Base-by-base conservation (phyloP, 2,888 invertebrate genomes). In the Apomyelois bistriatella region DNA sequence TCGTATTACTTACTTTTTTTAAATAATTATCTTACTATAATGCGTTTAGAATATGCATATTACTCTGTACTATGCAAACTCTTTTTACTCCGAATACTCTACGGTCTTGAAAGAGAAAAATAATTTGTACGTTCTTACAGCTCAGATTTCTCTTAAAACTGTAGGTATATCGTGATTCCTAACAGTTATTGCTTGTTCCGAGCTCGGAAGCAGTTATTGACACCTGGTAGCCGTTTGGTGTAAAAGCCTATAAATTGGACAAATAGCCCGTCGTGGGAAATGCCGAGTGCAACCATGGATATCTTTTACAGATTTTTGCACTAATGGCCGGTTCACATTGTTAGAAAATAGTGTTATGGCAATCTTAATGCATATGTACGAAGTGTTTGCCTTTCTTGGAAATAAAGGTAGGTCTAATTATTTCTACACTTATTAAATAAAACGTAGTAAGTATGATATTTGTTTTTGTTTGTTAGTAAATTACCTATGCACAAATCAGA, bases 161-260 rank as follows among this genome's bases (percentile, higher is more conserved):
- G 15, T 43, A 17, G 3, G 7, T 3, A 8, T 43, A 13, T 46
- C 16, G 46, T 46, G 32, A 46, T 46, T 35, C 32, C 46, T 46
- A 46, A 46, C 46, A 15, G 46, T 46, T 46, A 46, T 22, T 41
- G 41, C 22, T 22, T 22, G 12, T 12, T 30, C 30, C 22, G 30
- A 8, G 9, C 9, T 16, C 30, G 28, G 48, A 42, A 43, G 69
- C 77, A 68, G 77, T 83, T 82, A 82, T 74, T 72, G 75, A 72
- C 82, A 83, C 80, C 81, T 83, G 82, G 66, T 68, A 53, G 53
- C 59, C 66, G 68, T 79, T 76, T 69, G 61, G 72, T 69, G 71
- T 68, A 70, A 70, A 74, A 65, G 74, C 68, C 76, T 72, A 80
- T 82, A 82, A 81, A 81, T 82, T 72, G 60, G 59, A 58, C 65